Conservation (phyloP, 2,797 vertebrate species). For the Spea hammondii region DNA sequence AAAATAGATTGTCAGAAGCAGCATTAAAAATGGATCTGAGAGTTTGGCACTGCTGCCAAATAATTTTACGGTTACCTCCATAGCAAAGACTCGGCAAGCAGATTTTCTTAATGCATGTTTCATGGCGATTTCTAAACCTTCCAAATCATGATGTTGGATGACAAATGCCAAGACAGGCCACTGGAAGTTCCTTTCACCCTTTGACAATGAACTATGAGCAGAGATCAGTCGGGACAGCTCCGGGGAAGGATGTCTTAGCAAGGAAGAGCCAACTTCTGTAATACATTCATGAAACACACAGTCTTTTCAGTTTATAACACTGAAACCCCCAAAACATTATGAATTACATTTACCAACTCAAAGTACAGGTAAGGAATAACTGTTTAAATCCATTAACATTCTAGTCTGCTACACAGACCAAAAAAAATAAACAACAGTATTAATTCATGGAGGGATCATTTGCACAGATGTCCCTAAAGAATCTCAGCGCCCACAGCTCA, state of each 20-base stretch:
- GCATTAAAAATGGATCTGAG: not conserved
- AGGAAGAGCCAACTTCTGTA: slow-evolving; percentile 94
- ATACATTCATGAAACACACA: slow-evolving; percentile 1
- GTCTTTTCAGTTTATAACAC: slow-evolving; percentile 15
- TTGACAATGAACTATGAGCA: slow-evolving; percentile 95
- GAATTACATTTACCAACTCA: no score
- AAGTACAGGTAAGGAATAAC: no score
- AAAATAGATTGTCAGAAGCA: not conserved
- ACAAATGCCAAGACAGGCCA: slow-evolving; percentile 98
- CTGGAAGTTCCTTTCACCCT: slow-evolving; percentile 97
- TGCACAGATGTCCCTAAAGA: no score
- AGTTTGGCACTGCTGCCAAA: not conserved
- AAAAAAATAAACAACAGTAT: no score
- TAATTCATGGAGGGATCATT: no score
- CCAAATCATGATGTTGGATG: slow-evolving; percentile 97
- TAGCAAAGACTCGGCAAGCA: slow-evolving; percentile 96
- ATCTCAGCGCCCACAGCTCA: slow-evolving; percentile 57
- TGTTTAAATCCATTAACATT: no score
- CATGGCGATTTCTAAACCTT: slow-evolving; percentile 98
- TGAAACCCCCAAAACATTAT: no score
- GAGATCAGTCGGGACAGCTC: slow-evolving; percentile 97
- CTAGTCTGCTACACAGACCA: no score
- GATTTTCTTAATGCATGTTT: slow-evolving; percentile 96
- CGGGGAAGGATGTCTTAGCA: slow-evolving; percentile 94
- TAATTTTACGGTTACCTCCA: slow-evolving; percentile 83